Base-by-base conservation (phyloP, 2,888 invertebrate species). In the Eilema sororculum region DNA sequence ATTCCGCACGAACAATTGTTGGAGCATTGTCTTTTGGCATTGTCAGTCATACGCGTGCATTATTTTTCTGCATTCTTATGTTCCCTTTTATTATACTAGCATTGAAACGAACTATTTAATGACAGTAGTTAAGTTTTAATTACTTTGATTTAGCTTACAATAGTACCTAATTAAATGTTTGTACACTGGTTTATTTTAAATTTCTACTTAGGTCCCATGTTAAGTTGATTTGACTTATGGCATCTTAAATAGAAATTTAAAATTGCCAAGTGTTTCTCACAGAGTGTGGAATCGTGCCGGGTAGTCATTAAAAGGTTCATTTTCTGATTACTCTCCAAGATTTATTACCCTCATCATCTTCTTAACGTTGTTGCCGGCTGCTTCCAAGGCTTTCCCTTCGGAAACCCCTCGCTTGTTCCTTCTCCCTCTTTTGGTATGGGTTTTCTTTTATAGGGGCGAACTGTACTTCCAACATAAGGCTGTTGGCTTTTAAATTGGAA, bases 1-100 rank as follows among this genome's bases (percentile, higher is more conserved):
- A 16, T 30, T n/a, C 33, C n/a, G 20, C 52, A 68, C 20, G 58
- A 69, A 77, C 74, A 77, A 78, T 79, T 66, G 73, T 69, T 71
- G 60, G 57, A 71, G 66, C 60, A 69, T 67, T 69, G 63, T 74
- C 62, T 72, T 62, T 76, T 78, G 70, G 58, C 25, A 68, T 68
- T 28, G 24, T 65, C 59, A 22, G 67, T 71, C 24, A 33, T 52
- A 56, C 13, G 5, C 60, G 70, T 70, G 63, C 25, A 58, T 74
- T 76, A 73, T 73, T 74, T 74, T 52, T 25, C 37, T 59, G 33
- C 10, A 59, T 46, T n/a, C 64, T 57, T 16, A 52, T 46, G 20
- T n/a, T 64, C 22, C 3, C 12, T 20, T 25, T 52, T 58, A 22
- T 63, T n/a, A 28, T 30, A 10, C 22, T 25, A 37, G n/a, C 61